Base-by-base conservation (phyloP, 2,888 invertebrate genomes). In the Cerceris ruficornis region DNA sequence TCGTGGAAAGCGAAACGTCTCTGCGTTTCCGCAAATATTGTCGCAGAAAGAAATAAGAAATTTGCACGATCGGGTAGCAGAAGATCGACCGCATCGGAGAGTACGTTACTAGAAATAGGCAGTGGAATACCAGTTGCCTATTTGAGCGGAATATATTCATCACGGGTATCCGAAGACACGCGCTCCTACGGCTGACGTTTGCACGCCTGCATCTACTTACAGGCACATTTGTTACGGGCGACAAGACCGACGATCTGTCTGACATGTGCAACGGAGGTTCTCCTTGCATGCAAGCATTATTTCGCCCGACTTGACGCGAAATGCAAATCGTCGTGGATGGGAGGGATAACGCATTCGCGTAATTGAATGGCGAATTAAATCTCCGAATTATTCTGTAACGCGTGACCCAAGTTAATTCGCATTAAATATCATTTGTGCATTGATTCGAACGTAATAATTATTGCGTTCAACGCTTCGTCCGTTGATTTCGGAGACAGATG, bases 181-280 rank as follows among this genome's bases (percentile, higher is more conserved):
- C 71, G 71, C 43, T 64, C 13, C 69, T 11, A 60, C 46, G 79
- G 73, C 81, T 82, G 78, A 80, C 72, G 69, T 77, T 73, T 73
- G 76, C 80, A 78, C 76, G 74, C 71, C 70, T 75, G 75, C 76
- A 79, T 82, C 82, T 82, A 77, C 78, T 82, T 80, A 75, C 59
- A 7, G 15, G 60, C 73, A 71, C 84, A 80, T 82, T 82, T 75
- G 71, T 80, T 76, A 82, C 78, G 64, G 58, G 46, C 69, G 75
- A 79, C 75, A 81, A 67, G 68, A 62, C 73, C 79, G 75, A 81
- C 77, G 70, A 84, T 84, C 80, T 64, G 82, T 78, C 84, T 77
- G 78, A 78, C 80, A 61, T 80, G 65, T 76, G 71, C 75, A 73
- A 69, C 60, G 72, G 46, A 43, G 58, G 42, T 15, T 60, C 72